Conservation (phyloP, 1,140 invertebrate species). For the Lamellibrachia luymesi region DNA sequence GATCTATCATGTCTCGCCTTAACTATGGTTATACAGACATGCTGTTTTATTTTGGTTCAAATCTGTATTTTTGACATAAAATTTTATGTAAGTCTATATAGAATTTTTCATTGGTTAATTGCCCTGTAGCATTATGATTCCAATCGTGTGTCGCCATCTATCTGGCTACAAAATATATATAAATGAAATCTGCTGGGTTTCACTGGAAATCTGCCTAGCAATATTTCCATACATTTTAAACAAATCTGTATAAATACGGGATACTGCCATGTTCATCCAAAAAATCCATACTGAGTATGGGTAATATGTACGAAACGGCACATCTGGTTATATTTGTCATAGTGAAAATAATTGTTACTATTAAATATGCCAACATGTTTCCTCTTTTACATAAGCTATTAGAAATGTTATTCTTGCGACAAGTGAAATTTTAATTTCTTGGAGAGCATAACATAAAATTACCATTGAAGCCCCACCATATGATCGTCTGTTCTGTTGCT, state of each 20-base stretch:
- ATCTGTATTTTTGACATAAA: too few species aligned
- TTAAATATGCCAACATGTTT: neutral
- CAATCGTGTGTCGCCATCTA: neutral
- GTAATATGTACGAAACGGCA: neutral
- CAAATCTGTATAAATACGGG: neutral
- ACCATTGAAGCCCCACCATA: neutral
- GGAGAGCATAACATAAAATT: neutral
- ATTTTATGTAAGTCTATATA: neutral
- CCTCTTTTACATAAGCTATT: neutral
- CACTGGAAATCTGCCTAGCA: neutral
- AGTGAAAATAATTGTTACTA: neutral
- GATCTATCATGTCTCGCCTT: too few species aligned
- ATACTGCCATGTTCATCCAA: neutral
- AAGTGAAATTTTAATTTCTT: neutral
- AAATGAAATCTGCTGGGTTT: neutral
- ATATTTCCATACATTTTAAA: neutral
- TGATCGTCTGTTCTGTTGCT: neutral
- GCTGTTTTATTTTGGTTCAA: too few species aligned
- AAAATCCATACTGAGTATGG: neutral
- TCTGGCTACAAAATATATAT: neutral
- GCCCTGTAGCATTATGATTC: constrained; percentile 2
- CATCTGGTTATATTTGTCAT: neutral
- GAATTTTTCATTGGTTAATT: neutral
- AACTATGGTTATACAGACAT: too few species aligned
- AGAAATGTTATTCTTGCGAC: neutral